These are phyloP conservation scores for Anhinga anhinga DNA, from an alignment of 2,113 vertebrate species.

Conservation along the genomic window DNA sequence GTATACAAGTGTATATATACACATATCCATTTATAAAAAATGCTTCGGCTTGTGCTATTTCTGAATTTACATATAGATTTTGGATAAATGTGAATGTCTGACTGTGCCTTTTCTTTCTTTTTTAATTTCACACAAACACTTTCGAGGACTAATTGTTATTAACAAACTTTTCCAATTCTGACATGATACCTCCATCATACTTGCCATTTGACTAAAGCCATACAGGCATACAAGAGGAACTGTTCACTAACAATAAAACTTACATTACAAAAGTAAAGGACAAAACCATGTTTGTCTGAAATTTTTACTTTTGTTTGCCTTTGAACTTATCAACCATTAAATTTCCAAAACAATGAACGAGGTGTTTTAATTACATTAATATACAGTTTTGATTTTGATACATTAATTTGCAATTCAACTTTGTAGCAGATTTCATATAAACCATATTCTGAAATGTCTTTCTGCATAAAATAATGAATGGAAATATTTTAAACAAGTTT, in stretches of 20 bases:
- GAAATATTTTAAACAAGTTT: slow-evolving; percentile 1
- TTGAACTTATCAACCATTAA: background rate
- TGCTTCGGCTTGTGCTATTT: background rate
- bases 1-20: background rate
- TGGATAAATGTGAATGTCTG: background rate
- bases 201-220: background rate
- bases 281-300: background rate
- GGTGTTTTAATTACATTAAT: background rate
- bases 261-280: background rate
- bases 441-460: background rate
- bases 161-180: background rate
- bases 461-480: background rate
- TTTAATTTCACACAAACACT: background rate
- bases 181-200: background rate
- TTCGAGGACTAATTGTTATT: background rate
- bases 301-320: slow-evolving; percentile 21
- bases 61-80: background rate
- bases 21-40: background rate
- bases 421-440: background rate
- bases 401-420: background rate
- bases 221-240: background rate
- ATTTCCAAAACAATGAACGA: background rate
- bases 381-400: background rate
- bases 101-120: background rate
- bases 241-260: background rate